These are phyloP conservation scores for Teleogryllus oceanicus DNA, from an alignment of 2,888 invertebrate genomes.

Conservation along the genomic window DNA sequence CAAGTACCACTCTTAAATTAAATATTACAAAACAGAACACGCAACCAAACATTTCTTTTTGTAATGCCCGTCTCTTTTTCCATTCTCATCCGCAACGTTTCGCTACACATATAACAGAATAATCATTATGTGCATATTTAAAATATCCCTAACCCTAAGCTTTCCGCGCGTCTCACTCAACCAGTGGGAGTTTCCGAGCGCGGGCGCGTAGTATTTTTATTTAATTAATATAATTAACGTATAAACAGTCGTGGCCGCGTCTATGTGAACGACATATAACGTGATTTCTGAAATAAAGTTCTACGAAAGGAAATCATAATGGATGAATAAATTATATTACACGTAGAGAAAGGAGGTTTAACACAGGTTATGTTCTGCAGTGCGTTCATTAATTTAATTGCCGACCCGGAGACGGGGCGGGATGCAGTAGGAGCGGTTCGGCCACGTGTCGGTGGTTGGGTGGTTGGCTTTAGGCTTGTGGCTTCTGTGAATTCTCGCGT, in stretches of 20 bases:
- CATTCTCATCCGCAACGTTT: neutral
- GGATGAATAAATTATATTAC: neutral
- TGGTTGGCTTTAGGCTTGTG: too few relatives aligned
- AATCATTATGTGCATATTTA: slow-evolving; percentile 18
- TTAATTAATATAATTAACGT: slow-evolving; percentile 11
- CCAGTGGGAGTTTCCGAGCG: neutral
- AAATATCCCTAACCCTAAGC: neutral
- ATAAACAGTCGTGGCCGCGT: neutral
- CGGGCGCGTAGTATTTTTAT: neutral
- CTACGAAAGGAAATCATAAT: slow-evolving; percentile 18
- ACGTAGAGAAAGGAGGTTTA: neutral
- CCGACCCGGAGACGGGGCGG: too few relatives aligned
- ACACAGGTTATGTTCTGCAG: neutral
- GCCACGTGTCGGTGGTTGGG: too few relatives aligned
- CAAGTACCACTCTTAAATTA: too few relatives aligned
- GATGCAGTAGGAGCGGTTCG: too few relatives aligned
- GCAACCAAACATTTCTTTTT: neutral
- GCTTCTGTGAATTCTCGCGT: too few relatives aligned
- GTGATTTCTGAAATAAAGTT: slow-evolving; percentile 9
- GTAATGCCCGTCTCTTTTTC: neutral
- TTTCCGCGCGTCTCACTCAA: neutral
- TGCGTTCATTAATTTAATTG: neutral
- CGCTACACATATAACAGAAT: slow-evolving; percentile 1
- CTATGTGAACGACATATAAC: neutral
- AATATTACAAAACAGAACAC: neutral